Base-by-base conservation (phyloP, 2,797 vertebrate genomes). In the Acrossocheilus fasciatus region DNA sequence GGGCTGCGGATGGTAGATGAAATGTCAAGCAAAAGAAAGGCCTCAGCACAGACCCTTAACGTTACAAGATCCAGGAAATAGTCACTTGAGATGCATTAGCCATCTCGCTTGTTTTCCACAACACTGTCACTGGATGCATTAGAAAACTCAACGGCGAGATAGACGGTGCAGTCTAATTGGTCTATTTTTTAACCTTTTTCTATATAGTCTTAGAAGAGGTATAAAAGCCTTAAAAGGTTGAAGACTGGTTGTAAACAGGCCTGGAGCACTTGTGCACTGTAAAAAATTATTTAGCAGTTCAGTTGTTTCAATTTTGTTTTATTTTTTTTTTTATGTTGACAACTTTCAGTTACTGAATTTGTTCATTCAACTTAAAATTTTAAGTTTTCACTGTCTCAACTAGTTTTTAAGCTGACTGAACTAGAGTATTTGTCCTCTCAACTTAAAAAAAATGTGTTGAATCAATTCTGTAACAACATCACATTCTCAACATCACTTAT, bases 11-110 rank as follows among this genome's bases (percentile, higher is more conserved):
- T 78, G 30, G 50, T 2, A 41, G 12, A n/a, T 64, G 59, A 43
- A 64, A 41, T 15, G 64, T 79, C 1, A 43, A 39, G 20, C 23
- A 23, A 54, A 36, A 64, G 39, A 9, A 34, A 34, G 17, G 41
- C 12, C 26, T 64, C 26, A 81, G 41, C 41, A 81, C 26, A 66
- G 59, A 81, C 59, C 17, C n/a, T 47, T 62, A 66, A 59, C 7
- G 10, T 43, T 41, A 41, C 76, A 79, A 43, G 57, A 64, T 26
- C 23, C 54, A 64, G 39, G 17, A 52, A 43, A 43, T 20, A 78
- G 57, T 34, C n/a, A 66, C 41, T 81, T 81, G n/a, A 81, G 26
- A 66, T 81, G 43, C 59, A 47, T 81, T 66, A 81, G 62, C 36
- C 20, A 79, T 79, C 36, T 62, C 14, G 6, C 36, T 54, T 78